These are phyloP conservation scores for Muntiacus muntjak DNA, from an alignment of 2,113 vertebrate genomes.

Conservation along the genomic window DNA sequence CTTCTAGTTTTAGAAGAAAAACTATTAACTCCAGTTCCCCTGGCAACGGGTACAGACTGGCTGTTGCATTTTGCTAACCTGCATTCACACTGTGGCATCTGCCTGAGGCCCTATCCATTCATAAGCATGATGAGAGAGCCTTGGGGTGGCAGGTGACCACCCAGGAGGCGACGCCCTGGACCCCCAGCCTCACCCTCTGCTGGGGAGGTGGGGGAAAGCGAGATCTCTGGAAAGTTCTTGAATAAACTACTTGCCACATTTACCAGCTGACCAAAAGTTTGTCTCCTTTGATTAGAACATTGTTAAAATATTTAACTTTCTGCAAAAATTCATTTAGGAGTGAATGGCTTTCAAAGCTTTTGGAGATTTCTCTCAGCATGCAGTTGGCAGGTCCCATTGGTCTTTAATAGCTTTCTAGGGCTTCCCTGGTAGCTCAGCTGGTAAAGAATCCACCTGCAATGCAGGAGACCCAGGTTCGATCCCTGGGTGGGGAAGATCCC, in stretches of 20 bases:
- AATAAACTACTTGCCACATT: background rate
- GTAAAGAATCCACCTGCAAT: background rate
- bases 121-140: background rate
- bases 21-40: constrained; percentile 31
- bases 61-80: constrained; percentile 25
- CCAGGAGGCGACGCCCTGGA: too few species aligned
- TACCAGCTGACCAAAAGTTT: background rate
- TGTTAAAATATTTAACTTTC: background rate
- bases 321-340: constrained; percentile 13
- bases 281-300: background rate
- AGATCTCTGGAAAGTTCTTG: background rate
- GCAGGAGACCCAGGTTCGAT: background rate
- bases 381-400: background rate
- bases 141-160: background rate
- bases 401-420: background rate
- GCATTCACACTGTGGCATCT: background rate
- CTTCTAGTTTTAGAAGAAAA: constrained; percentile 2
- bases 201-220: background rate
- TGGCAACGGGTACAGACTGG: background rate
- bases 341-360: background rate
- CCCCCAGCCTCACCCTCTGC: background rate
- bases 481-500: background rate
- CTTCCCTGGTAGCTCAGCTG: background rate
- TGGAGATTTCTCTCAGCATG: background rate
- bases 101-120: background rate